Conservation (phyloP, 2,797 vertebrate species). For the Harpagifer antarcticus region DNA sequence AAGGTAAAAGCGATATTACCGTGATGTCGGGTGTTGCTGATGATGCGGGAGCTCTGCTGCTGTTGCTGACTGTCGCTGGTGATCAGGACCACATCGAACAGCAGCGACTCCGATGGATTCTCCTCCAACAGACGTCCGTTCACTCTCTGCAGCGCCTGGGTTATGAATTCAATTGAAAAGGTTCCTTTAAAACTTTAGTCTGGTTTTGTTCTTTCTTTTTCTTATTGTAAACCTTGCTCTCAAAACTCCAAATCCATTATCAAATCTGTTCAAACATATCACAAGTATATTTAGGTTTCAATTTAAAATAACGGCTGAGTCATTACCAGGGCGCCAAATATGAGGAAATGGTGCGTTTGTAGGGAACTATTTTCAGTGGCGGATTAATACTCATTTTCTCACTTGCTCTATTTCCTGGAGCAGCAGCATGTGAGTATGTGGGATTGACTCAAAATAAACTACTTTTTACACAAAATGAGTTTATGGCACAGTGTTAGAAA, state of each 20-base stretch:
- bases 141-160: conserved; percentile 83
- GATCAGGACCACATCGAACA: conserved; percentile 87
- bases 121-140: conserved; percentile 82
- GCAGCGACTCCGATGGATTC: conserved; percentile 75
- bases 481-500: too few species aligned
- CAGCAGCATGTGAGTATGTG: background rate
- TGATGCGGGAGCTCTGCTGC: conserved; percentile 75
- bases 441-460: background rate
- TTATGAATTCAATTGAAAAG: background rate
- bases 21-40: conserved; percentile 69
- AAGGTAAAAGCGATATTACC: background rate
- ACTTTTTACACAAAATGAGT: too few species aligned
- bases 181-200: background rate
- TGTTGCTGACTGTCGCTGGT: conserved; percentile 82
- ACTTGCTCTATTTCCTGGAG: too few species aligned
- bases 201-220: background rate
- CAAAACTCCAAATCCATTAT: background rate
- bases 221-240: too few species aligned
- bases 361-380: too few species aligned
- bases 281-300: too few species aligned
- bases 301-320: too few species aligned
- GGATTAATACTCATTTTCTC: too few species aligned
- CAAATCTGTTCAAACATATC: too few species aligned
- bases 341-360: too few species aligned
- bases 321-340: too few species aligned